Conservation (phyloP, 2,113 vertebrate species). For the Cisticola juncidis region DNA sequence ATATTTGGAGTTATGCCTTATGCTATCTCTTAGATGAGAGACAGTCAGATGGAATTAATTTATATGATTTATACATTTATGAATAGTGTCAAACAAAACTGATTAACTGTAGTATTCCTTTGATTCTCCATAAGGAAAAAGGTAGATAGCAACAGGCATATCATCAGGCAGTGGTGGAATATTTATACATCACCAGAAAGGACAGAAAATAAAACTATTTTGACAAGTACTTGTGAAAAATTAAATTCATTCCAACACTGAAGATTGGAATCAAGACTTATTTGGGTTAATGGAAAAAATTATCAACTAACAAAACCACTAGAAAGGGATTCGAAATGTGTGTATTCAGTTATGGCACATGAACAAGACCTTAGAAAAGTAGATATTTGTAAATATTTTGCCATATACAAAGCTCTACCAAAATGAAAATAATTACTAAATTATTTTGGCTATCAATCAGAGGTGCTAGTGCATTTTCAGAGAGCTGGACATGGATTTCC, state of each 20-base stretch:
- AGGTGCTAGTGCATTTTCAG: not conserved
- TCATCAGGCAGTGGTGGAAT: not conserved
- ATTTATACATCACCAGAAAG: not conserved
- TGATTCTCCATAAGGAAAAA: not conserved
- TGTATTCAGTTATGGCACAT: not conserved
- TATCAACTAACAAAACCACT: not conserved
- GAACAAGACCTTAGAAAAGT: not conserved
- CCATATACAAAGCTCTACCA: not conserved
- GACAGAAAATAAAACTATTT: not conserved
- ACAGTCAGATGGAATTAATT: not conserved
- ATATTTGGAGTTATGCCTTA: not conserved
- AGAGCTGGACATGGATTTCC: not conserved
- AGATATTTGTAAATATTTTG: not conserved
- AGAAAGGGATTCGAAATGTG: not conserved
- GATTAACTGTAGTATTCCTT: not conserved
- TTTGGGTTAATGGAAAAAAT: not conserved
- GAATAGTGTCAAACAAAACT: constrained; percentile 2
- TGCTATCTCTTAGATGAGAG: not conserved
- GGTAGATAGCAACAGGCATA: not conserved
- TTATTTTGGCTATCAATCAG: not conserved
- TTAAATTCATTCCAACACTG: not conserved
- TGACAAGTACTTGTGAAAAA: not conserved
- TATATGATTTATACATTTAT: not conserved
- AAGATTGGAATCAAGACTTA: not conserved
- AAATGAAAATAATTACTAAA: not conserved